Evolutionary conservation across 2,113 vertebrate genomes (phyloP).

Genomic region (Otus sunia): DNA sequence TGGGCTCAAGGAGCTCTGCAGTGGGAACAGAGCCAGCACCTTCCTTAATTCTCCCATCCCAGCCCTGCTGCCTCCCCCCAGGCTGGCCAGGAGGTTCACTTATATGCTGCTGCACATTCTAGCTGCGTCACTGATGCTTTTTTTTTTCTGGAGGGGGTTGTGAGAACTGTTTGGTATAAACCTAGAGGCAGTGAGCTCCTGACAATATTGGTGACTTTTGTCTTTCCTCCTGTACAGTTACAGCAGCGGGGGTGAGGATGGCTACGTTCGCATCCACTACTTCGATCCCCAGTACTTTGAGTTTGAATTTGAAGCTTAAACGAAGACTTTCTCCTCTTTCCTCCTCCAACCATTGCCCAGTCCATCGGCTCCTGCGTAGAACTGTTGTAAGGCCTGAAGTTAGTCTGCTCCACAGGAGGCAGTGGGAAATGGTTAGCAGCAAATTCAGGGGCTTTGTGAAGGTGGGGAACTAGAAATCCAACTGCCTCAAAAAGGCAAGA

Average conservation of each 20-base stretch:
- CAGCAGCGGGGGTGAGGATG: slow-evolving; percentile 96
- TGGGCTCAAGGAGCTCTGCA: accelerated
- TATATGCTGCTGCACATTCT: accelerated
- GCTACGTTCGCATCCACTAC: slow-evolving; percentile 95
- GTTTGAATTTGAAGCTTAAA: slow-evolving; percentile 92
- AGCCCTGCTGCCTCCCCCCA: neutral
- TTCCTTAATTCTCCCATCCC: neutral
- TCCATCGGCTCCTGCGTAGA: neutral
- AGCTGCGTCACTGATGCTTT: accelerated
- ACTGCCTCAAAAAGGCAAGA: neutral
- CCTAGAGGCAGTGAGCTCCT: neutral
- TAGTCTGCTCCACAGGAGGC: neutral
- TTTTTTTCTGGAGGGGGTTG: neutral
- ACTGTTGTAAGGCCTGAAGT: neutral
- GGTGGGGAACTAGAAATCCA: neutral
- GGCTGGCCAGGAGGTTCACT: accelerated
- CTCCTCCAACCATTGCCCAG: neutral
- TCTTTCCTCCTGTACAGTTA: slow-evolving; percentile 78
- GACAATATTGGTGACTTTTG: neutral
- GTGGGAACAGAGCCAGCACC: neutral
- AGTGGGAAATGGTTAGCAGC: neutral
- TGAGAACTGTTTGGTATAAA: neutral
- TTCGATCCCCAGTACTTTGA: slow-evolving; percentile 98
- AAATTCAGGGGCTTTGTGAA: neutral
- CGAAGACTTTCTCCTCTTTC: neutral